These are phyloP conservation scores for Coccyzus lansbergi DNA, from an alignment of 2,797 vertebrate genomes.

Conservation along the genomic window DNA sequence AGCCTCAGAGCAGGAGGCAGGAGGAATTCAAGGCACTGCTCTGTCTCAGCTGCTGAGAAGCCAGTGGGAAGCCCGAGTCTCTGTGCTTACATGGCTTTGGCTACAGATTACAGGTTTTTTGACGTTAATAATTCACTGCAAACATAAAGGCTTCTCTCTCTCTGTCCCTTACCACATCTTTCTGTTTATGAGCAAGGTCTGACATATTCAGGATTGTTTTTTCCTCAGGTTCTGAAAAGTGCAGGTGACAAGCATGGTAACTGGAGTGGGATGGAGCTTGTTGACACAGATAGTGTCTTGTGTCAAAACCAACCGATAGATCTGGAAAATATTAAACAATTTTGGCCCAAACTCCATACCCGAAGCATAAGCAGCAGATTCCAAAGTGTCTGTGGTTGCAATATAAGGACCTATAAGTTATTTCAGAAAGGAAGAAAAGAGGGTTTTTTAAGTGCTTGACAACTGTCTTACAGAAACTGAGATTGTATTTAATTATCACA, in stretches of 20 bases:
- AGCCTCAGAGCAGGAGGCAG: neutral
- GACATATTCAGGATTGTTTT: neutral
- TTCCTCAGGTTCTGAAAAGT: neutral
- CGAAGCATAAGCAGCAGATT: neutral
- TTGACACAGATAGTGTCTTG: neutral
- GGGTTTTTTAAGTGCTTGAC: neutral
- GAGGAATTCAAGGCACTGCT: neutral
- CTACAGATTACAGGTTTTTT: neutral
- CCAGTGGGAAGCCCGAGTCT: neutral
- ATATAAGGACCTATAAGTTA: neutral
- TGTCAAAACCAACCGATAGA: accelerated
- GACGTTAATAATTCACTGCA: neutral
- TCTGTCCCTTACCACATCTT: neutral
- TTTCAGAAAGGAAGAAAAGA: neutral
- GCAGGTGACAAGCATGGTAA: neutral
- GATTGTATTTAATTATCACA: neutral
- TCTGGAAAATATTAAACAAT: neutral
- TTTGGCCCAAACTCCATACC: neutral
- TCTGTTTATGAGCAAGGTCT: neutral
- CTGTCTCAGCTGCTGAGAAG: accelerated
- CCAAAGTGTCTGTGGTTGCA: neutral
- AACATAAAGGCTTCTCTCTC: neutral
- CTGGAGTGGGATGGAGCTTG: neutral
- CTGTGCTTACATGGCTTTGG: neutral
- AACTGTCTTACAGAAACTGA: neutral